Evolutionary conservation across 2,888 invertebrate species (phyloP).

Genomic region (Orchesella flavescens): DNA sequence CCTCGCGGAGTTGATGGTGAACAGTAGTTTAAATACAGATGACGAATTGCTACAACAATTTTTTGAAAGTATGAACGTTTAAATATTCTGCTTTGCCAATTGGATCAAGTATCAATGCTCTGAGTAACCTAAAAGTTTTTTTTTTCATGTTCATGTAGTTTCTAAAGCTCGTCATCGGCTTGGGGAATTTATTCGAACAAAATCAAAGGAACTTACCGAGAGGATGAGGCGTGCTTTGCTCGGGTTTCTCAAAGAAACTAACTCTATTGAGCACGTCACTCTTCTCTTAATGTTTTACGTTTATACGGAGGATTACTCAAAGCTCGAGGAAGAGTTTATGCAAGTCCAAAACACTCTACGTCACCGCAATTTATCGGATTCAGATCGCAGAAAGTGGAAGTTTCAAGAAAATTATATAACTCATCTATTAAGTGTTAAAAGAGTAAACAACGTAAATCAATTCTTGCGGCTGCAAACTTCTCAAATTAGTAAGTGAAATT

Average conservation of each 20-base stretch:
- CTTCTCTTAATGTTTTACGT: slow-evolving; percentile 52
- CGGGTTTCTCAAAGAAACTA: slow-evolving; percentile 34
- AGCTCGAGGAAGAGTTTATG: slow-evolving; percentile 40
- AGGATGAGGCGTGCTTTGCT: slow-evolving; percentile 32
- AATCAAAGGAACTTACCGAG: slow-evolving; percentile 47
- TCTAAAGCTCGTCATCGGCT: slow-evolving; percentile 50
- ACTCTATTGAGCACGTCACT: slow-evolving; percentile 37
- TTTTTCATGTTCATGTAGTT: slow-evolving; percentile 15
- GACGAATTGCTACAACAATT: slow-evolving; percentile 78
- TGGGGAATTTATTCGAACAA: slow-evolving; percentile 56
- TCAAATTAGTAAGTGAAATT: slow-evolving; percentile 6
- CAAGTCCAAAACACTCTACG: slow-evolving; percentile 5
- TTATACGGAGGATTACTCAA: slow-evolving; percentile 50
- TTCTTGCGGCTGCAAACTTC: slow-evolving; percentile 35
- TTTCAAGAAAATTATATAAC: slow-evolving; percentile 49
- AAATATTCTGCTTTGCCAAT: too few relatives aligned
- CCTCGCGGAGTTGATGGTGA: slow-evolving; percentile 56
- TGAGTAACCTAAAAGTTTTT: background rate
- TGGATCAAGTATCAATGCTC: too few relatives aligned
- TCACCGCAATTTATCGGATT: slow-evolving; percentile 10
- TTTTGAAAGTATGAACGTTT: slow-evolving; percentile 79
- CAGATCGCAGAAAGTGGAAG: slow-evolving; percentile 37
- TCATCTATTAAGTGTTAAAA: slow-evolving; percentile 25
- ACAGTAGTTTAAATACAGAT: slow-evolving; percentile 34
- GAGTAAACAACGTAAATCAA: slow-evolving; percentile 22